Evolutionary conservation across 1,140 invertebrate genomes (phyloP).

Genomic region (Physella acuta): DNA sequence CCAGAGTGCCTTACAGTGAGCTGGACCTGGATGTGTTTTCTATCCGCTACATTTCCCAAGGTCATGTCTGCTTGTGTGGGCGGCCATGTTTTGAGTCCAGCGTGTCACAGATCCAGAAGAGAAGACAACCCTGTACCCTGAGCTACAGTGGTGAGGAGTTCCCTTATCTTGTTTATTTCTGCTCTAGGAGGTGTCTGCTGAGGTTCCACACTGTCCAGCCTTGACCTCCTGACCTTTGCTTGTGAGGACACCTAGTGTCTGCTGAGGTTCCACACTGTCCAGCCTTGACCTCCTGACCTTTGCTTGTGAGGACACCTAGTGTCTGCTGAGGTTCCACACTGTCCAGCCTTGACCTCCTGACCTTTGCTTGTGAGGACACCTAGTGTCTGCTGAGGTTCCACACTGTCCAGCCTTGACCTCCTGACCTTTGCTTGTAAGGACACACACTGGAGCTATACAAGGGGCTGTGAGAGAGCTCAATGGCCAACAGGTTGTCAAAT

Average conservation of each 20-base stretch:
- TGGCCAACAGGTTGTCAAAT: too few species aligned
- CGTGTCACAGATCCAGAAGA: background rate
- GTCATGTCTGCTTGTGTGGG: conserved; percentile 5
- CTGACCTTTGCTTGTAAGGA: background rate
- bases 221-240: too few species aligned
- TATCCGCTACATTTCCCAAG: background rate
- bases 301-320: too few species aligned
- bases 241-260: too few species aligned
- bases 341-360: background rate
- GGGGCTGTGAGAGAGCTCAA: too few species aligned
- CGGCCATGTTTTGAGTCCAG: conserved; percentile 8
- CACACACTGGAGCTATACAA: too few species aligned
- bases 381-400: too few species aligned
- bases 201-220: too few species aligned
- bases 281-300: too few species aligned
- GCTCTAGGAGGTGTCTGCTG: background rate
- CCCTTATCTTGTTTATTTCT: conserved; percentile 8
- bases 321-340: too few species aligned
- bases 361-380: conserved; percentile 1
- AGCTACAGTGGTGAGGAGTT: background rate
- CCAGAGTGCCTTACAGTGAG: background rate
- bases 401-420: background rate
- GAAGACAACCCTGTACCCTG: background rate
- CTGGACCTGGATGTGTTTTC: conserved; percentile 7
- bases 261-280: too few species aligned